Conservation (phyloP, 1,140 invertebrate species). For the Cydia splendana region DNA sequence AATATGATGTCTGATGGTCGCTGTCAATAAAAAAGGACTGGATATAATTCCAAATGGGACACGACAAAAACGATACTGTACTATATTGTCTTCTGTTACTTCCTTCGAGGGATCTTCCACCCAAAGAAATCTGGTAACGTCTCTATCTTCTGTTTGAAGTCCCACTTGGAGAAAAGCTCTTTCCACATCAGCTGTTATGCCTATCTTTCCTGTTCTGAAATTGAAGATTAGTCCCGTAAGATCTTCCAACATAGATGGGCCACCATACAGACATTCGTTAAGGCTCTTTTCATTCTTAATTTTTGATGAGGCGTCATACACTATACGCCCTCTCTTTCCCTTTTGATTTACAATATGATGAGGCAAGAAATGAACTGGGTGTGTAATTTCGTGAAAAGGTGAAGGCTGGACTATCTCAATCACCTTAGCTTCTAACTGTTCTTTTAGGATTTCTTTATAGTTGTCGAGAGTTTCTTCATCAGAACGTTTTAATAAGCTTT, state of each 20-base stretch:
- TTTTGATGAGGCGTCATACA: constrained; percentile 28
- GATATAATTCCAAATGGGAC: constrained; percentile 35
- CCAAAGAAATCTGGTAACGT: constrained; percentile 37
- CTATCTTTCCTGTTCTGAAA: constrained; percentile 28
- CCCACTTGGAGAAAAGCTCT: constrained; percentile 32
- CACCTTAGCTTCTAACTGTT: background rate
- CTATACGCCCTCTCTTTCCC: constrained; percentile 21
- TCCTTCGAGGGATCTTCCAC: constrained; percentile 26
- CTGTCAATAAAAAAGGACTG: constrained; percentile 32
- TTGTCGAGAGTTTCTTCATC: constrained; percentile 19
- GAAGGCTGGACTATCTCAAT: constrained; percentile 21
- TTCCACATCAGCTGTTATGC: background rate
- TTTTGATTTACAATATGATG: constrained; percentile 28
- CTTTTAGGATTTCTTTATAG: constrained; percentile 27
- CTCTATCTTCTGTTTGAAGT: constrained; percentile 33
- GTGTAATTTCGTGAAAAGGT: background rate
- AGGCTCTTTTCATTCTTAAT: constrained; percentile 11
- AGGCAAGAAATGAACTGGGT: constrained; percentile 15
- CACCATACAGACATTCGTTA: constrained; percentile 33
- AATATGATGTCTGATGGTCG: constrained; percentile 30
- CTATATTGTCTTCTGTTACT: constrained; percentile 20
- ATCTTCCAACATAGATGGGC: constrained; percentile 34
- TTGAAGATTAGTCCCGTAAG: constrained; percentile 31
- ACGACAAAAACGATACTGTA: constrained; percentile 21
- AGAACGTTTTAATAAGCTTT: constrained; percentile 7